A percentile compares a stretch with the other conserved stretches of the same genome.
These are phyloP conservation scores for Nemurella pictetii DNA, from an alignment of 2,888 invertebrate genomes.

Conservation along the genomic window DNA sequence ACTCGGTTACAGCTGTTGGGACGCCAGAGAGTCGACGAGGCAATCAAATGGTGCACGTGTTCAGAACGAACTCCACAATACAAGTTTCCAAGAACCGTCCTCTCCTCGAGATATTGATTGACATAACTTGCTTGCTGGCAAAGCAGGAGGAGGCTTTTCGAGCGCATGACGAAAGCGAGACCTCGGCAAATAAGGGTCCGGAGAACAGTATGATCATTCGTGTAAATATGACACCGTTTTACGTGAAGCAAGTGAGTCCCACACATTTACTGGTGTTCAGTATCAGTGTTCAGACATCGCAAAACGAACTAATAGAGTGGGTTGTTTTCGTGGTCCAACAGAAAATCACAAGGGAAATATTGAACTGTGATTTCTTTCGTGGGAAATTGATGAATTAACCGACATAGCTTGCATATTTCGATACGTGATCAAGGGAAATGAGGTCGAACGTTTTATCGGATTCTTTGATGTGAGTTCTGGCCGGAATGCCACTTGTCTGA, in stretches of 20 bases:
- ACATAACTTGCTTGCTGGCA: not conserved
- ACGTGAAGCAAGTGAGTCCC: not conserved
- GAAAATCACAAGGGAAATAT: not conserved
- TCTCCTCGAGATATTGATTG: not conserved
- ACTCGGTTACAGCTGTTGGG: not conserved
- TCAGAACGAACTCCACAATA: not conserved
- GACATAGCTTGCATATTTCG: not conserved
- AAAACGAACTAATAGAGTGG: conserved; percentile 20
- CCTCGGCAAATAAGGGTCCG: not conserved
- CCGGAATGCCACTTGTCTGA: conserved; percentile 3
- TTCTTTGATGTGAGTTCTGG: conserved; percentile 29
- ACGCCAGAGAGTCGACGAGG: not conserved
- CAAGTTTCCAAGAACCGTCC: not conserved
- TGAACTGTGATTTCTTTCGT: not conserved
- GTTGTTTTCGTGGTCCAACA: not conserved
- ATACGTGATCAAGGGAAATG: not conserved
- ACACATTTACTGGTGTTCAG: not conserved
- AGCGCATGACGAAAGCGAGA: not conserved
- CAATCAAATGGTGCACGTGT: not conserved
- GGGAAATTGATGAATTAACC: conserved; percentile 25
- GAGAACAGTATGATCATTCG: conserved; percentile 6
- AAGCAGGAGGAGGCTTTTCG: not conserved
- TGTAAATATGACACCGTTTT: conserved; percentile 20
- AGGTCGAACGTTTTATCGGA: conserved; percentile 29
- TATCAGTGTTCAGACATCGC: not conserved